Evolutionary conservation across 2,888 invertebrate genomes (phyloP).

Genomic region (Thereva unica): DNA sequence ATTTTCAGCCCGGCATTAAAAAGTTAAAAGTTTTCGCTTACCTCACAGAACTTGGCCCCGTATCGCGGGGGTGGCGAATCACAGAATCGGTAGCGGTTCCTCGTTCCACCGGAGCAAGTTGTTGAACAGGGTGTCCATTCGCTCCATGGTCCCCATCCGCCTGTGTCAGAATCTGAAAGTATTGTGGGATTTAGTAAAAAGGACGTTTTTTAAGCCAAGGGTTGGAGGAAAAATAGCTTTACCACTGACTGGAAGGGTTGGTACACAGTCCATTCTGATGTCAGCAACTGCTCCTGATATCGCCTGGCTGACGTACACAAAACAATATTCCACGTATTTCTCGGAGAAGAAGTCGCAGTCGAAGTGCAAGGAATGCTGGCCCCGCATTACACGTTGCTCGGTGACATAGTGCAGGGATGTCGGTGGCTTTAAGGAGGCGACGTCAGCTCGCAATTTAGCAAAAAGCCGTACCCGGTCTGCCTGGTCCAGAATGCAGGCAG

Average conservation of each 20-base stretch:
- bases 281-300: conserved; percentile 84
- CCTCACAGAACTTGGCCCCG: conserved; percentile 87
- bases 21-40: conserved; percentile 51
- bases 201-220: not conserved
- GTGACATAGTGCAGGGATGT: conserved; percentile 67
- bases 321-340: conserved; percentile 83
- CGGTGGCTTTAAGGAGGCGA: conserved; percentile 69
- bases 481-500: conserved; percentile 75
- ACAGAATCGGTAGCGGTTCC: conserved; percentile 83
- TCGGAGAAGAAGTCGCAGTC: conserved; percentile 83
- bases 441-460: conserved; percentile 72
- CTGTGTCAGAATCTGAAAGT: conserved; percentile 71
- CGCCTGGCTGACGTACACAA: conserved; percentile 84
- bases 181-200: conserved; percentile 14
- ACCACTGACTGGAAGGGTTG: conserved; percentile 81
- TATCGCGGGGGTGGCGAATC: conserved; percentile 86
- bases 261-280: conserved; percentile 82
- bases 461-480: conserved; percentile 81
- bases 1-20: not conserved
- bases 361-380: conserved; percentile 76
- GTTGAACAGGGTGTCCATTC: conserved; percentile 84
- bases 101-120: conserved; percentile 75
- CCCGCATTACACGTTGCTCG: conserved; percentile 68
- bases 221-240: conserved; percentile 32
- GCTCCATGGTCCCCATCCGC: conserved; percentile 81